Percentiles rank a stretch among this genome's conserved stretches.
phyloP scores from a whole-genome alignment of 1,140 invertebrate genomes.

The Parapsyche elsis region DNA sequence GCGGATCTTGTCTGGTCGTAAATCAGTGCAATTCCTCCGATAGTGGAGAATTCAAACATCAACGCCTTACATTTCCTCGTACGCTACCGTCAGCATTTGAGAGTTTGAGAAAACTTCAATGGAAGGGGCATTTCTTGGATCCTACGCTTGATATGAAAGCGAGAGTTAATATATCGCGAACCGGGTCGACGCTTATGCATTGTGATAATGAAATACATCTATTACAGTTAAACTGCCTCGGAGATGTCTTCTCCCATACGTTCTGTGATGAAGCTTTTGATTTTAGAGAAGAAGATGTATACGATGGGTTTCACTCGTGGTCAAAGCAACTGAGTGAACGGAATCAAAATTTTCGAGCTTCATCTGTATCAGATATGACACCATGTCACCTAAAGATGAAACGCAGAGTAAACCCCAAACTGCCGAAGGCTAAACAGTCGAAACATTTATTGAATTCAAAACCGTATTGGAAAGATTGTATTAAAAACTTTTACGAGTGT shows the following conservation, averaged over 20 bases:
- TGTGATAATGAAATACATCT: slow-evolving; percentile 19
- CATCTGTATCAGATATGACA: slow-evolving; percentile 29
- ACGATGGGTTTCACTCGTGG: background rate
- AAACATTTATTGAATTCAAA: slow-evolving; percentile 10
- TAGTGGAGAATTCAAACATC: background rate
- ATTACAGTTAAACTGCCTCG: slow-evolving; percentile 42
- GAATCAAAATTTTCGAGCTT: slow-evolving; percentile 30
- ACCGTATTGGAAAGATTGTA: slow-evolving; percentile 35
- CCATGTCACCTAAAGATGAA: slow-evolving; percentile 13
- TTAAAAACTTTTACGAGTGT: slow-evolving; percentile 41
- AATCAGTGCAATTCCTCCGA: slow-evolving; percentile 16
- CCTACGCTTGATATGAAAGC: slow-evolving; percentile 43
- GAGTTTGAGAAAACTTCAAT: slow-evolving; percentile 40
- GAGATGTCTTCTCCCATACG: slow-evolving; percentile 50
- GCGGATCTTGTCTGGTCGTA: slow-evolving; percentile 35
- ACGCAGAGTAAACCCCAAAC: background rate
- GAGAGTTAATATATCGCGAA: slow-evolving; percentile 41
- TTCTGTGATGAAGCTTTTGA: slow-evolving; percentile 10
- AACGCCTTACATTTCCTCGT: slow-evolving; percentile 37
- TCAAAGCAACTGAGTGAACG: background rate
- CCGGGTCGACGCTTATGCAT: slow-evolving; percentile 21
- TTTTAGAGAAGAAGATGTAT: background rate
- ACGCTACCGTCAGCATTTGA: slow-evolving; percentile 31
- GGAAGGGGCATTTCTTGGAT: slow-evolving; percentile 47
- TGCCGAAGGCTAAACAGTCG: background rate